A percentile compares a stretch with the other conserved stretches of the same genome.
phyloP scores from a whole-genome alignment of 2,797 vertebrate genomes.

The Benthosema pterotum region DNA sequence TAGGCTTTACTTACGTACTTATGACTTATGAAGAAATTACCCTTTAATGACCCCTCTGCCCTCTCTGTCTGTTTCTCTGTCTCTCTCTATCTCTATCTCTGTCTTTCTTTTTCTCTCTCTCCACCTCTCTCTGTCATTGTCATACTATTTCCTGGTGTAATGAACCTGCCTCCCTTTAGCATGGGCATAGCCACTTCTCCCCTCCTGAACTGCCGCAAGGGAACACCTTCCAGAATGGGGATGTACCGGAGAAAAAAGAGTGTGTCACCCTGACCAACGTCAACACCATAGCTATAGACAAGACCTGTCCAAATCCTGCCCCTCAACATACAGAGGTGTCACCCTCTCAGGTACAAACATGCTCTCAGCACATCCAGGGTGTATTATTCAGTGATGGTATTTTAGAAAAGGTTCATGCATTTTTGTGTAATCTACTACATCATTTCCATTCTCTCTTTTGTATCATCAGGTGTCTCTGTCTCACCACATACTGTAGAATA shows the following conservation, averaged over 20 bases:
- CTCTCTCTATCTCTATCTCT: too few species aligned
- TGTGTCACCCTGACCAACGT: conserved; percentile 58
- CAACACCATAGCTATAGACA: conserved; percentile 58
- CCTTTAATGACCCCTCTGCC: too few species aligned
- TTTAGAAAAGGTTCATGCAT: neutral
- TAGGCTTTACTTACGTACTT: too few species aligned
- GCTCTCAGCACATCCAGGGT: neutral
- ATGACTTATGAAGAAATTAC: too few species aligned
- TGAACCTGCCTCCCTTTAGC: conserved; percentile 48
- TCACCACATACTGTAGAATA: conserved; percentile 5
- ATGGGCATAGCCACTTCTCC: conserved; percentile 72
- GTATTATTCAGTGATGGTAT: neutral
- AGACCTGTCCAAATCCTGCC: conserved; percentile 44
- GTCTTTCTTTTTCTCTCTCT: too few species aligned
- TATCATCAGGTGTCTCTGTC: conserved; percentile 12
- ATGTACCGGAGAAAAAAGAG: conserved; percentile 52
- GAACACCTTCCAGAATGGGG: conserved; percentile 62
- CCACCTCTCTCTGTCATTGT: too few species aligned
- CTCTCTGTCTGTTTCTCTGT: too few species aligned
- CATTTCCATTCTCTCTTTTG: neutral
- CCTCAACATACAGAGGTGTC: neutral
- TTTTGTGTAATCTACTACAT: neutral
- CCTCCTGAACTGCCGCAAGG: conserved; percentile 52
- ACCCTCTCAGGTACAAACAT: conserved; percentile 3
- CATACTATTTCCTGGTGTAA: too few species aligned